Evolutionary conservation across 2,888 invertebrate genomes (phyloP).

Genomic region (Platerodrilus igneus): DNA sequence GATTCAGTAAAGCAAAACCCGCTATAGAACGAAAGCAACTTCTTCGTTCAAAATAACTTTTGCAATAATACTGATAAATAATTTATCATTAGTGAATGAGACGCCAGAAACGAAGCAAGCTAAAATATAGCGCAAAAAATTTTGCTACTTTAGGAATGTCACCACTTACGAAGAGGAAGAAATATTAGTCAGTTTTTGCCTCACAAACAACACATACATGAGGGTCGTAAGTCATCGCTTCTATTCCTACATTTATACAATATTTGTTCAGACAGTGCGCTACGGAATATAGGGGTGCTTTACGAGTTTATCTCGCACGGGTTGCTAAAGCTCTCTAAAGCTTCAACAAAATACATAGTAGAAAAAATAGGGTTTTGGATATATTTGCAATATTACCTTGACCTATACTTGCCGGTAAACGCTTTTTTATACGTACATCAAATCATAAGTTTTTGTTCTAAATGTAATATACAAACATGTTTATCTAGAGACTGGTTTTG

Average conservation of each 20-base stretch:
- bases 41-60: slow-evolving; percentile 23
- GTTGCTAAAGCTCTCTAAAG: no score
- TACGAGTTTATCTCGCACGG: slow-evolving; percentile 19
- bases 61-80: slow-evolving; percentile 24
- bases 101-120: slow-evolving; percentile 22
- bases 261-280: slow-evolving; percentile 23
- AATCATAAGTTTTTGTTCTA: no score
- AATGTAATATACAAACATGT: no score
- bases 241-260: slow-evolving; percentile 24
- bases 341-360: no score
- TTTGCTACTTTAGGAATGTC: slow-evolving; percentile 25
- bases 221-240: slow-evolving; percentile 25
- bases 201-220: slow-evolving; percentile 26
- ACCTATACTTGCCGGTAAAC: no score
- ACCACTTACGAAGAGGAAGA: slow-evolving; percentile 24
- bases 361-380: no score
- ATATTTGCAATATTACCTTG: no score
- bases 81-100: slow-evolving; percentile 24
- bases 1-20: no score
- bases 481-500: no score
- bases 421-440: no score
- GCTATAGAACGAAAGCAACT: no score
- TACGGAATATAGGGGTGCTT: slow-evolving; percentile 22
- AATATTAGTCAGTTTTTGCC: slow-evolving; percentile 26
- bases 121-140: slow-evolving; percentile 26